Base-by-base conservation (phyloP, 1,140 invertebrate genomes). In the Hylaeus volcanicus region DNA sequence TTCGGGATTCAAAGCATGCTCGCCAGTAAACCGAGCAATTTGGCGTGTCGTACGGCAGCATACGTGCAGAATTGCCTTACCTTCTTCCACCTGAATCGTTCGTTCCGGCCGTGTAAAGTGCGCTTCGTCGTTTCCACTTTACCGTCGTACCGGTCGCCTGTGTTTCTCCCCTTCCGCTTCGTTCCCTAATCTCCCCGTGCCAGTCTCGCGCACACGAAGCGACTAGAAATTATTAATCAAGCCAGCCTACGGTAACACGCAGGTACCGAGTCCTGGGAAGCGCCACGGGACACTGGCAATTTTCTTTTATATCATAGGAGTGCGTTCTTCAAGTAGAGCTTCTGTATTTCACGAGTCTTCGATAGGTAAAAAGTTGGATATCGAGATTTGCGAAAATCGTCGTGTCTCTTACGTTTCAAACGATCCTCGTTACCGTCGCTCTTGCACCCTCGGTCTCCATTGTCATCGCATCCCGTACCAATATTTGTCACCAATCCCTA, bases 11-110 rank as follows among this genome's bases (percentile, higher is more conserved):
- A 56, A 68, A 58, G 69, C 77, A 75, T 83, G 77, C 74, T 15
- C 41, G 56, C 51, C 81, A 65, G 68, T 76, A 80, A 85, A 85
- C 77, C 58, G 77, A 80, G 81, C 73, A 81, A 85, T 83, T 81
- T 81, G 51, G 63, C 71, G 64, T 43, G 69, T 37, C 73, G 43
- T 66, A 48, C 12, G 39, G n/a, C 55, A 53, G 61, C 76, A 73
- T 74, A 81, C 77, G 74, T 77, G 77, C 77, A 58, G 69, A 81
- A 85, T 83, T 83, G 70, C 55, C 79, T 60, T 71, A 53, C 55
- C 56, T 65, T 76, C 5, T 71, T 78, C 45, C 61, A 74, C 69
- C 41, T 58, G 79, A 65, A 74, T 72, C 51, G 48, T 53, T 48
- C 66, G 48, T 64, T 51, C 55, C 43, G 26, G 43, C 69, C 48